Evolutionary conservation across 2,113 vertebrate genomes (phyloP).

Genomic region (Catharus fuscescens): DNA sequence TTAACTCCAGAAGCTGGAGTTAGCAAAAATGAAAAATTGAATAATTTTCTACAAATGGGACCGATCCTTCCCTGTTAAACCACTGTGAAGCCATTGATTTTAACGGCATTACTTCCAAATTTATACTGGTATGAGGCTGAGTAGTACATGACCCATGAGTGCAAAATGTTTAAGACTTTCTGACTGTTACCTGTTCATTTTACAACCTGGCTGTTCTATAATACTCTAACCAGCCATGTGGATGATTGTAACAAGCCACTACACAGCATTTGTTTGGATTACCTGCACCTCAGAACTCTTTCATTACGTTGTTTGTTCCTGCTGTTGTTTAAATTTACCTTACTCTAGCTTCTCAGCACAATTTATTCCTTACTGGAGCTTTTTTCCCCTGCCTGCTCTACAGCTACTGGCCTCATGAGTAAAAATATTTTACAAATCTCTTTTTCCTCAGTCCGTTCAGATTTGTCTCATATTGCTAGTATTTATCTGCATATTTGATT

Average conservation of each 20-base stretch:
- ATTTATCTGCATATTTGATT: background rate
- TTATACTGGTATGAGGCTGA: background rate
- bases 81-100: constrained; percentile 1
- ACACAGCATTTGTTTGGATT: constrained; percentile 12
- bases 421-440: background rate
- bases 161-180: constrained; percentile 53
- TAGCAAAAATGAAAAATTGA: constrained; percentile 42
- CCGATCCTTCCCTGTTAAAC: background rate
- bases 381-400: background rate
- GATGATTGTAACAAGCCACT: constrained; percentile 46
- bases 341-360: background rate
- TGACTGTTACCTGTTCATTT: constrained; percentile 28
- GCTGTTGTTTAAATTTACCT: constrained; percentile 48
- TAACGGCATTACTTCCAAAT: background rate
- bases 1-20: background rate
- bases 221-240: constrained; percentile 25
- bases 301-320: constrained; percentile 49
- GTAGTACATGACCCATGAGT: constrained; percentile 22
- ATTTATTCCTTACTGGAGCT: background rate
- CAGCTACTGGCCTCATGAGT: background rate
- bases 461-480: background rate
- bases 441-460: background rate
- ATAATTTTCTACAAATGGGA: background rate
- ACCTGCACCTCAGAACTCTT: constrained; percentile 11
- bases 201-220: constrained; percentile 25